These are phyloP conservation scores for Kobus ellipsiprymnus DNA, from an alignment of 2,113 vertebrate species.

Conservation along the genomic window DNA sequence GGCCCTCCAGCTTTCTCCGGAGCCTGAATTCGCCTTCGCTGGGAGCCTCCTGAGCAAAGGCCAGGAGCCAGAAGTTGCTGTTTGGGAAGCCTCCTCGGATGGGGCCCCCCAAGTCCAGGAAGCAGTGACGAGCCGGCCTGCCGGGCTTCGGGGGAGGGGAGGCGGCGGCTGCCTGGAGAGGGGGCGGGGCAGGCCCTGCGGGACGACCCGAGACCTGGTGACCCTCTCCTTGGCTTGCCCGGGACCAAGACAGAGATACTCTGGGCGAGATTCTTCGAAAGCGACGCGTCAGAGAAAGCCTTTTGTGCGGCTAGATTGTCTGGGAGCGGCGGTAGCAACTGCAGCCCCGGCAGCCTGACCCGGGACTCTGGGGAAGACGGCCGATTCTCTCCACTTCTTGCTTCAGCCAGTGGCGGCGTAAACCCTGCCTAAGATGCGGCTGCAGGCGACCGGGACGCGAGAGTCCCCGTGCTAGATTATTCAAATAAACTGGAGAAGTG, in stretches of 20 bases:
- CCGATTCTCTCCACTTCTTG: slow-evolving; percentile 1
- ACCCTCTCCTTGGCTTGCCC: slow-evolving; percentile 26
- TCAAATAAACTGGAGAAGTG: slow-evolving; percentile 47
- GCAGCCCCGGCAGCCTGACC: neutral
- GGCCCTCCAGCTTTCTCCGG: neutral
- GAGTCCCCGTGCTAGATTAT: slow-evolving; percentile 34
- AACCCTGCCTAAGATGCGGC: slow-evolving; percentile 39
- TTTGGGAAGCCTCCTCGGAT: slow-evolving; percentile 10
- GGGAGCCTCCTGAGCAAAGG: neutral
- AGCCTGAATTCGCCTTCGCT: slow-evolving; percentile 19
- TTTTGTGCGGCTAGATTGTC: slow-evolving; percentile 32
- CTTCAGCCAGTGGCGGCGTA: slow-evolving; percentile 38
- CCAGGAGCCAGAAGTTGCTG: slow-evolving; percentile 38
- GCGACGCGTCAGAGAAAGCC: slow-evolving; percentile 16
- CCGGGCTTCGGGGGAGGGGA: slow-evolving; percentile 11
- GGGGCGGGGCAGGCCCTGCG: slow-evolving; percentile 46
- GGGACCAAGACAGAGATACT: slow-evolving; percentile 14
- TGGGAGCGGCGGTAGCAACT: neutral
- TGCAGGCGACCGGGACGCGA: neutral
- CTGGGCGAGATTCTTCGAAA: slow-evolving; percentile 60
- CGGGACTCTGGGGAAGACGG: neutral
- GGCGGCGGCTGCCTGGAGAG: neutral
- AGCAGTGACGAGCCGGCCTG: neutral
- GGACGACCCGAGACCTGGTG: neutral
- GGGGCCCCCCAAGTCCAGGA: slow-evolving; percentile 9